Base-by-base conservation (phyloP, 1,140 invertebrate genomes). In the Brachystomella parvula region DNA sequence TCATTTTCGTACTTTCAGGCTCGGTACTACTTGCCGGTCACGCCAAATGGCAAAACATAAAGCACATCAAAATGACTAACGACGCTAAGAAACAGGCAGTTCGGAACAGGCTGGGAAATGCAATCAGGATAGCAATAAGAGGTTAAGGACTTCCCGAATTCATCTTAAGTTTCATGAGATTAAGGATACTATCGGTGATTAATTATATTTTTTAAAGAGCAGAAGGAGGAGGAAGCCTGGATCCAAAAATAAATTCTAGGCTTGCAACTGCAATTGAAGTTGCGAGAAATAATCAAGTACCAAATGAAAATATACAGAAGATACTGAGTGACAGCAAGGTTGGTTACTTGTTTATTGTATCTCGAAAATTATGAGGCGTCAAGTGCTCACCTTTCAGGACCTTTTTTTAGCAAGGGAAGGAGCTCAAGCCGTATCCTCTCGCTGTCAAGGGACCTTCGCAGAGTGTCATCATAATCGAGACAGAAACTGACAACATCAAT, bases 1-100 rank as follows among this genome's bases (percentile, higher is more conserved):
- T n/a, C n/a, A n/a, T n/a, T n/a, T n/a, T n/a, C n/a, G n/a, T n/a
- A n/a, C n/a, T n/a, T n/a, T n/a, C n/a, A n/a, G n/a, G n/a, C n/a
- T n/a, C 49, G 24, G 15, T 24, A 0, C 61, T 67, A 39, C 29
- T 66, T 57, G 78, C 77, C 28, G 78, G 78, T 3, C 78, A 79
- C 65, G 73, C 76, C 26, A 79, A 79, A 71, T 79, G 78, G 78
- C 75, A 77, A 39, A 79, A 79, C 69, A 78, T 79, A 26, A 74
- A 71, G 47, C 77, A 79, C 49, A 72, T 73, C 0, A 79, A 79
- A 75, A 70, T 62, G 24, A 72, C 74, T 0, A 79, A 79, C 66
- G 78, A 79, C 70, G 53, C 47, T 33, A 57, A 76, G 58, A 77
- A 71, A 71, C 32, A 65, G 19, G 67, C 66, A 26, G 33, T 71